phyloP scores from a whole-genome alignment of 2,797 vertebrate genomes.

The Tangara arthus region DNA sequence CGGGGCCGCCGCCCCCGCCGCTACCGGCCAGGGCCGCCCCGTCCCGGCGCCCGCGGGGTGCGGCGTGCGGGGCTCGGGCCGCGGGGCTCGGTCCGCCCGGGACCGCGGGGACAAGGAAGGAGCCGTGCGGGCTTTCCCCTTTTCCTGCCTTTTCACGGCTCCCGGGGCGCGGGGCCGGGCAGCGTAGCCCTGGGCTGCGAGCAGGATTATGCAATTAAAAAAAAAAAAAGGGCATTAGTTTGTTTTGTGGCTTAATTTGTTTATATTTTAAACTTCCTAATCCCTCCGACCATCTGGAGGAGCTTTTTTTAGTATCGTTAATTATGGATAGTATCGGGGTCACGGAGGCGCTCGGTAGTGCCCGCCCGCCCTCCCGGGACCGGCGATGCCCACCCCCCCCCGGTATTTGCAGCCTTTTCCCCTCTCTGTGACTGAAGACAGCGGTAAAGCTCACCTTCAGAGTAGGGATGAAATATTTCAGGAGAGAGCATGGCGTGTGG shows the following conservation, averaged over 20 bases:
- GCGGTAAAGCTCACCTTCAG: neutral
- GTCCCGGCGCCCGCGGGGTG: neutral
- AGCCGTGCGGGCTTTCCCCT: neutral
- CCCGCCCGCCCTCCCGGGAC: conserved; percentile 24
- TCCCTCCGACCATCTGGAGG: conserved; percentile 71
- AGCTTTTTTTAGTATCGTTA: conserved; percentile 72
- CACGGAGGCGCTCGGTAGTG: conserved; percentile 61
- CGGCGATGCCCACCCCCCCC: neutral
- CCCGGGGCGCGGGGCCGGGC: neutral
- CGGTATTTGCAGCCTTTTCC: neutral
- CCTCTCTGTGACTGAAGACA: neutral
- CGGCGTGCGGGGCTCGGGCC: neutral
- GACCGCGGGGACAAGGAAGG: neutral
- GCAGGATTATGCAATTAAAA: neutral
- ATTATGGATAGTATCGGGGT: conserved; percentile 75
- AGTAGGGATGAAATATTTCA: rapidly evolving
- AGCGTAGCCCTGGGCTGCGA: neutral
- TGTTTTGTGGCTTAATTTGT: conserved; percentile 47
- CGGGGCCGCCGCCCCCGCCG: neutral
- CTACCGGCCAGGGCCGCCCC: neutral
- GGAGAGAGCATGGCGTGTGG: rapidly evolving
- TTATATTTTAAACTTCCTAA: conserved; percentile 73
- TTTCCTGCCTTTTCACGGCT: neutral
- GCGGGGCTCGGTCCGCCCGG: neutral
- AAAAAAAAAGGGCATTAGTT: neutral